Evolutionary conservation across 2,797 vertebrate genomes (phyloP), one percentile per base, ranked within the genome.

Genomic region (Pipistrellus pygmaeus): DNA sequence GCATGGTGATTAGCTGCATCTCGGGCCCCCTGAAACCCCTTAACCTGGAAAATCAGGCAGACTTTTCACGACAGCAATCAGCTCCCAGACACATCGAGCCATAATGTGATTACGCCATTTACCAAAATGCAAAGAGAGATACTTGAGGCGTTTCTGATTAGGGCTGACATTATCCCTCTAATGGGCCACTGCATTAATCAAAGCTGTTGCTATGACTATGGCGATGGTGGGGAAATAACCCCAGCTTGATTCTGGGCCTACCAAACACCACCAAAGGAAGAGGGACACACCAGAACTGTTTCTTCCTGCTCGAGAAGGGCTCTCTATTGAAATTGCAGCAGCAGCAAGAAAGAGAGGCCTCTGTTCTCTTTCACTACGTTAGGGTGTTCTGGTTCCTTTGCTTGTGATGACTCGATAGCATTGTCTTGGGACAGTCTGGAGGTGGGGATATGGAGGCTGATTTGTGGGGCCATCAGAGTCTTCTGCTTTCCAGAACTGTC

Each of bases 61-160:
- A 95, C 88, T 88, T 95, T 95, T 94, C 48, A 1, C 0, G 14
- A 88, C 91, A 91, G 95, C 96, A 97, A 91, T 96, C 94, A 92
- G 78, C 85, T 97, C 85, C 53, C 93, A 96, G 96, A 96, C 94
- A 88, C 73, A 77, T 92, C 68, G 60, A 96, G 96, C 95, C 0
- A 6, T 94, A 97, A 96, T 97, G 95, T 97, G 97, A 97, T 96
- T 91, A 96, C 46, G 2, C 64, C 82, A 94, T 97, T 97, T 97
- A 94, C 96, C 93, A 97, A 97, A 97, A 97, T 91, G 91, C 90
- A 94, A 96, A 97, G 92, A 96, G 91, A 95, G 88, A 85, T 85
- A 96, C 95, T 95, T 95, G 90, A 96, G 83, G 92, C 88, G 69
- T 95, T 91, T 94, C 94, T 98, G 96, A 96, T 97, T 97, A 97